Base-by-base conservation (phyloP, 1,140 invertebrate species). In the Oncopeltus fasciatus region DNA sequence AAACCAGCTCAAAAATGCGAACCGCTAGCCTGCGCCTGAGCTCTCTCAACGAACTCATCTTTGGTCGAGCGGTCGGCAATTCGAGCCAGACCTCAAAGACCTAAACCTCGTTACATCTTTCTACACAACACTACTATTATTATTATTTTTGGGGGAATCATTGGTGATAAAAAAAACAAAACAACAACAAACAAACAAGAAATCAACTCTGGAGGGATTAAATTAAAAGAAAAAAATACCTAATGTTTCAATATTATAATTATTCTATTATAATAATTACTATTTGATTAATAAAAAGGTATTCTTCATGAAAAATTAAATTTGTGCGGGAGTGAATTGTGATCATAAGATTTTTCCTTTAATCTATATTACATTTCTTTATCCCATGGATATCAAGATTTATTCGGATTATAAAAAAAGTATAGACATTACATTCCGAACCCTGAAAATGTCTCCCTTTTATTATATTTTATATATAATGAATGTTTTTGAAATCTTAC, bases 1-100 rank as follows among this genome's bases (percentile, higher is more conserved):
- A 67, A 96, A 94, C 74, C 92, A 97, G 80, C 77, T 98, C 31
- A 68, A 68, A 56, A 68, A 68, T 58, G 67, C 67, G 18, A 68
- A 66, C 59, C 67, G 67, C 62, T 68, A 68, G 49, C 49, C 38
- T 60, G 31, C 58, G 9, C 31, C 43, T 27, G 18, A 20, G 11
- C 2, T 14, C 57, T 38, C 31, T 20, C 18, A 20, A 24, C 31
- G 58, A 20, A 18, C 31, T 43, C 20, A 33, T 33, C 28, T 43
- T 8, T 16, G 49, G 49, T 38, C 31, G 14, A 24, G 49, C 4
- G 14, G 49, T 44, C 18, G n/a, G 21, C 31, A 18, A 5, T 27
- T n/a, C 33, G 18, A n/a, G 16, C 38, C 20, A 27, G 31, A 24
- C 16, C 24, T n/a, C n/a, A n/a, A n/a, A 29, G 28, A 26, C 57